Evolutionary conservation across 1,140 invertebrate species (phyloP), one percentile per base, ranked within the genome.

Genomic region (Brachionus calyciflorus): DNA sequence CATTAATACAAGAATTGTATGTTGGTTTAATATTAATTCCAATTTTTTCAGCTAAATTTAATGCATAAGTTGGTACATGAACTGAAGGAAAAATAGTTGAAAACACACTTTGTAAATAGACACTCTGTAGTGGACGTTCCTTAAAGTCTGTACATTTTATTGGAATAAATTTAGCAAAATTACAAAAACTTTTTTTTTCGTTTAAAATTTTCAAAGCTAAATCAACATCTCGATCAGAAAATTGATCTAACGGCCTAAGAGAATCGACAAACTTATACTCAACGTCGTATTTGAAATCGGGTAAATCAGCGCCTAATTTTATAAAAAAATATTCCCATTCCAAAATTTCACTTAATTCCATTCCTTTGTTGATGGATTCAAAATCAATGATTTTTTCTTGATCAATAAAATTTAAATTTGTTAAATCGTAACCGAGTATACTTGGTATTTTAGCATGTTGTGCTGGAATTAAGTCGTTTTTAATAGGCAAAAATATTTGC

Each of bases 311-410:
- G 12, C 51, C 26, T 26, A 55, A n/a, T 30, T 55, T 55, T 14
- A 55, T 55, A 28, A 55, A 55, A 55, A 55, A 55, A 28, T 55
- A 30, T 24, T 55, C 51, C 51, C 51, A 55, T 55, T 55, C 3
- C 7, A 55, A 55, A n/a, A 55, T 55, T 55, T 55, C 19, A 28
- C n/a, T 28, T 12, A 28, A n/a, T 1, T 24, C n/a, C 6, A 55
- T 28, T 3, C 10, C 17, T 21, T 3, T 55, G 26, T 55, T 55
- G 12, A 55, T 21, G 24, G 17, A 14, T 28, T 9, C 12, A 6
- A 55, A 28, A 28, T 55, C 26, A 55, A 55, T 55, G 12, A 55
- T 55, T 55, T 30, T 55, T 5, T 55, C 51, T 14, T 55, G 24
- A 26, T 30, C 4, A 9, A 30, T 10, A n/a, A n/a, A n/a, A n/a